These are phyloP conservation scores for Pitta sordida DNA, from an alignment of 2,113 vertebrate species.

Conservation along the genomic window DNA sequence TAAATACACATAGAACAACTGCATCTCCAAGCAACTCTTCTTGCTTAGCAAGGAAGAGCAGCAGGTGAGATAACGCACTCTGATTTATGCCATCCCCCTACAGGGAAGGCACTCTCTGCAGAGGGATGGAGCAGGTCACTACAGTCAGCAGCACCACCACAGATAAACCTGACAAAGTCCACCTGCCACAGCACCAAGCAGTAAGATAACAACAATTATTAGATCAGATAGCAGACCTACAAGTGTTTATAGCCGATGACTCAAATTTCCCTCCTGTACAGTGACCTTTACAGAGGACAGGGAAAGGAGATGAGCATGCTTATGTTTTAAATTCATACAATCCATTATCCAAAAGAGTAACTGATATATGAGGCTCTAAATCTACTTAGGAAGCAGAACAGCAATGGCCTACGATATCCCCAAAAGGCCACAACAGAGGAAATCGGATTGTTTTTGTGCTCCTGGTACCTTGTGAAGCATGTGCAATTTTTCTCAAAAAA, in stretches of 20 bases:
- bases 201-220: constrained; percentile 34
- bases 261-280: constrained; percentile 40
- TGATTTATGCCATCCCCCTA: background rate
- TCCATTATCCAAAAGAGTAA: background rate
- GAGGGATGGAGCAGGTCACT: background rate
- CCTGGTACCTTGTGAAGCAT: background rate
- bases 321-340: constrained; percentile 38
- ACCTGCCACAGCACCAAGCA: background rate
- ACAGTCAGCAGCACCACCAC: background rate
- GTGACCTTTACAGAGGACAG: constrained; percentile 8
- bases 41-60: background rate
- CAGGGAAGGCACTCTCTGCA: background rate
- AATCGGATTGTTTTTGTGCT: background rate
- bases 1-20: background rate
- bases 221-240: constrained; percentile 15
- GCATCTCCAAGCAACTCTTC: background rate
- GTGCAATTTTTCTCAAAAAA: background rate
- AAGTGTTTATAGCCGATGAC: constrained; percentile 45
- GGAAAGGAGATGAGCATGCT: background rate
- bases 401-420: background rate
- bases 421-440: background rate
- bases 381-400: background rate
- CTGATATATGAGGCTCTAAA: background rate
- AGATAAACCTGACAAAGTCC: constrained; percentile 11
- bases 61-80: background rate